Conservation (phyloP, 53 echinoderm and acorn worm genomes). For the Echinarachnius parma region DNA sequence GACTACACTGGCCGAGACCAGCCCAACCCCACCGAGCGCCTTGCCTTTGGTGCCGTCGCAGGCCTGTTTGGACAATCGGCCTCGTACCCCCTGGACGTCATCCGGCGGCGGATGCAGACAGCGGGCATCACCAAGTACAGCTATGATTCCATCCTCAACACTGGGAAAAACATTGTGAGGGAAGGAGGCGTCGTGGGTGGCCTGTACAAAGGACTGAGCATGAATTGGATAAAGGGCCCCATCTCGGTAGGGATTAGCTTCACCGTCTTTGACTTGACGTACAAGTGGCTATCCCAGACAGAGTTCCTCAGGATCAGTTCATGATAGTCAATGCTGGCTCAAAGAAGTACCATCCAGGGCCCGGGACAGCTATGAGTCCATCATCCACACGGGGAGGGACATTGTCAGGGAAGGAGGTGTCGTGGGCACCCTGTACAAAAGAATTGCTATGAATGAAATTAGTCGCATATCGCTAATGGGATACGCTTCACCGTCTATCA, state of each 20-base stretch:
- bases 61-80: constrained; percentile 94
- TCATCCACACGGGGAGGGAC: constrained; percentile 70
- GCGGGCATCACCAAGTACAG: constrained; percentile 91
- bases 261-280: constrained; percentile 82
- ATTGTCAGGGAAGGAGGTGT: constrained; percentile 79
- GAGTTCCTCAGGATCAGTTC: constrained; percentile 39
- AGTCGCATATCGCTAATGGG: constrained; percentile 89
- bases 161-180: constrained; percentile 64
- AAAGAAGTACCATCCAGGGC: no score
- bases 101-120: constrained; percentile 98
- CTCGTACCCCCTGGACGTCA: constrained; percentile 90
- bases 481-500: constrained; percentile 94
- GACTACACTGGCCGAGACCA: constrained; percentile 59
- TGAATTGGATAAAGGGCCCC: constrained; percentile 99
- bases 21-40: constrained; percentile 71
- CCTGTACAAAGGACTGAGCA: constrained; percentile 92
- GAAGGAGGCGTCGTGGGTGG: constrained; percentile 84
- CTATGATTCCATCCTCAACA: constrained; percentile 80
- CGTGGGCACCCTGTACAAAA: constrained; percentile 85
- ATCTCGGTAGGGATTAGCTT: constrained; percentile 95
- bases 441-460: constrained; percentile 97
- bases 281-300: constrained; percentile 43
- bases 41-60: constrained; percentile 86
- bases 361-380: constrained; percentile 79
- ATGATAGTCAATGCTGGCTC: no score